These are phyloP conservation scores for Cryptus armator DNA, from an alignment of 2,888 invertebrate species.

Conservation along the genomic window DNA sequence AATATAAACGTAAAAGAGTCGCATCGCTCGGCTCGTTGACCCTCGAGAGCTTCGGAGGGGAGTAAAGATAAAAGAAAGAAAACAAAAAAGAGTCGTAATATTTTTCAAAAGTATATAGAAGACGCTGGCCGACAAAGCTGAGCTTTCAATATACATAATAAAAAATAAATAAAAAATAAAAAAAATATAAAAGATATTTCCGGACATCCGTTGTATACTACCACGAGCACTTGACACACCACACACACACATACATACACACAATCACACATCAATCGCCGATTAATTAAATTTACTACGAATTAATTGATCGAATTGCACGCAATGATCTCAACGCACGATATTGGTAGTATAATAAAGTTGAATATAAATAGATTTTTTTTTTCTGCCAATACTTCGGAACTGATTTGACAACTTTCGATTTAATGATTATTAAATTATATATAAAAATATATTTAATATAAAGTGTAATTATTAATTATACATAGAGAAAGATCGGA, in stretches of 20 bases:
- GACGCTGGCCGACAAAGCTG: constrained; percentile 50
- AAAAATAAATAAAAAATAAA: background rate
- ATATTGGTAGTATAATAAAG: constrained; percentile 74
- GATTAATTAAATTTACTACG: constrained; percentile 18
- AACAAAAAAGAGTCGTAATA: constrained; percentile 37
- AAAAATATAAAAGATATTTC: constrained; percentile 1
- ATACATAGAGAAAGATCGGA: constrained; percentile 62
- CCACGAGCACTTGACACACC: background rate
- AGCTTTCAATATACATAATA: constrained; percentile 36
- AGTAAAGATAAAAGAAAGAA: background rate
- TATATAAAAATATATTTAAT: constrained; percentile 71
- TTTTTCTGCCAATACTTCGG: constrained; percentile 76
- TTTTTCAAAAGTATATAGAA: constrained; percentile 54
- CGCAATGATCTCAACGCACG: constrained; percentile 82
- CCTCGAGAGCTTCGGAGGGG: background rate
- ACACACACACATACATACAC: background rate
- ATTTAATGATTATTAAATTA: constrained; percentile 76
- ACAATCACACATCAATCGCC: constrained; percentile 10
- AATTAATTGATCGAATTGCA: constrained; percentile 69
- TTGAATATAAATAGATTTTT: constrained; percentile 38
- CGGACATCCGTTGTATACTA: background rate
- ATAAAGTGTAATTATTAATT: constrained; percentile 73
- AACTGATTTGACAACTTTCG: constrained; percentile 76
- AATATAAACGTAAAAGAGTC: constrained; percentile 7
- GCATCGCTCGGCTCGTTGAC: constrained; percentile 20